Evolutionary conservation across 2,113 vertebrate genomes (phyloP).

Genomic region (Cyprinodon tularosa): DNA sequence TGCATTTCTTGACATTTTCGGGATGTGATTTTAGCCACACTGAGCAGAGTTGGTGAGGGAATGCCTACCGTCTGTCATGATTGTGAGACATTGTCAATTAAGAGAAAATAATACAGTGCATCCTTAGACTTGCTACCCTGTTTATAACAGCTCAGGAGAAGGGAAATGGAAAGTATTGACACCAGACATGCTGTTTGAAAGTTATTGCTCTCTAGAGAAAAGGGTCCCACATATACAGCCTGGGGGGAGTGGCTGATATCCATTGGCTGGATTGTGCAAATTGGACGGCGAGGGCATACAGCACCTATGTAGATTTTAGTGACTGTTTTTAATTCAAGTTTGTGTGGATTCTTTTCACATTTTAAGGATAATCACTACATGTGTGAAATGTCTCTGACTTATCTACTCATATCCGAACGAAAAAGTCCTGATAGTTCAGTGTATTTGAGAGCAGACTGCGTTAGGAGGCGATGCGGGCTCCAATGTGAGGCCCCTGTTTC

Average conservation of each 20-base stretch:
- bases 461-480: conserved; percentile 22
- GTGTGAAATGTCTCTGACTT: conserved; percentile 21
- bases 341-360: background rate
- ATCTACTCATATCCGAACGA: conserved; percentile 4
- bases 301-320: conserved; percentile 30
- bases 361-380: conserved; percentile 9
- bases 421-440: conserved; percentile 28
- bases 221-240: conserved; percentile 69
- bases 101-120: conserved; percentile 65
- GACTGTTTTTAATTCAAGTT: conserved; percentile 22
- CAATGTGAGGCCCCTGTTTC: conserved; percentile 59
- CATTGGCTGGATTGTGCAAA: conserved; percentile 72
- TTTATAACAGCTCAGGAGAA: conserved; percentile 32
- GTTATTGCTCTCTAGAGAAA: conserved; percentile 75
- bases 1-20: conserved; percentile 38
- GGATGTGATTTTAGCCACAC: conserved; percentile 21
- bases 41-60: conserved; percentile 30
- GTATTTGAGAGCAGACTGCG: conserved; percentile 16
- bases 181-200: conserved; percentile 67
- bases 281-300: conserved; percentile 43
- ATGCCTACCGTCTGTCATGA: conserved; percentile 19
- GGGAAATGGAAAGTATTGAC: conserved; percentile 20
- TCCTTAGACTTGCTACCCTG: conserved; percentile 62
- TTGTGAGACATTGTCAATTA: conserved; percentile 16
- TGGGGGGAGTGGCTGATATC: conserved; percentile 51